Evolutionary conservation across 2,113 vertebrate species (phyloP).

Genomic region (Elephas maximus): DNA sequence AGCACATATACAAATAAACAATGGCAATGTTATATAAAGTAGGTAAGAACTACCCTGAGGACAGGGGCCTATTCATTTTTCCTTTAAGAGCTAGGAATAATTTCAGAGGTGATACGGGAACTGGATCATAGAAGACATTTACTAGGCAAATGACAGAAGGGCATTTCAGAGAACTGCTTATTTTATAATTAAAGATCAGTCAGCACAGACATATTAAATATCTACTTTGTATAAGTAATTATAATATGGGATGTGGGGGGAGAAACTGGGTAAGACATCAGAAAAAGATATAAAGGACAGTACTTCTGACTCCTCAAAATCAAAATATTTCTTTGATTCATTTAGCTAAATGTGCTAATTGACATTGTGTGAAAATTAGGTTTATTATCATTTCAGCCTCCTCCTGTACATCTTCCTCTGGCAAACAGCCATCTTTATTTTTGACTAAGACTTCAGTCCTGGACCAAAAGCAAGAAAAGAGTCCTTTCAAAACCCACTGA

Average conservation of each 20-base stretch:
- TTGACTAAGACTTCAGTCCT: neutral
- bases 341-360: neutral
- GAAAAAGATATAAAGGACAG: neutral
- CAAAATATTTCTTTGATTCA: neutral
- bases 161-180: neutral
- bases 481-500: neutral
- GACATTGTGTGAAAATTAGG: neutral
- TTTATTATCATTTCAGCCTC: neutral
- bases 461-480: neutral
- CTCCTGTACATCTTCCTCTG: neutral
- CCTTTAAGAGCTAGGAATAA: neutral
- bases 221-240: neutral
- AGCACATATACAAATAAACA: neutral
- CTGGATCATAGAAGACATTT: conserved; percentile 18
- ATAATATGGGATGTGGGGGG: neutral
- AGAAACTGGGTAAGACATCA: neutral
- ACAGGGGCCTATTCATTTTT: neutral
- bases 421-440: neutral
- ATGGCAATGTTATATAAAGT: neutral
- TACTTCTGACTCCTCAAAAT: neutral
- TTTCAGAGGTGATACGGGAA: neutral
- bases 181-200: conserved; percentile 18
- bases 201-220: neutral
- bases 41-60: neutral
- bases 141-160: neutral